A percentile compares a stretch with the other conserved stretches of the same genome.
Conservation (phyloP, 2,113 vertebrate species). For the Aleadryas rufinucha region DNA sequence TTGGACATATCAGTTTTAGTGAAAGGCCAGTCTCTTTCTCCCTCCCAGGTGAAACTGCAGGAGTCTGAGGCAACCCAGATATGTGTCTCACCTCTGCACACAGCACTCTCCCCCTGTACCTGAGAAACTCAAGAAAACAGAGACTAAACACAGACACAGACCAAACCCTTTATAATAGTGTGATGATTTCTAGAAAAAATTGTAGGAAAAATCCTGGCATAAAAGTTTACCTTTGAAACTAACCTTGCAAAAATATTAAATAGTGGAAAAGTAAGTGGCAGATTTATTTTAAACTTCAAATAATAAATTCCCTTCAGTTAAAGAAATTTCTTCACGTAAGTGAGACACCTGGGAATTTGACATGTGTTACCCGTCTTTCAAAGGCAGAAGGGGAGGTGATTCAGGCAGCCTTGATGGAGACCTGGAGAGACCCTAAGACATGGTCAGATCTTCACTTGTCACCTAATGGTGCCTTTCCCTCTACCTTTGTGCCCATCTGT, state of each 20-base stretch:
- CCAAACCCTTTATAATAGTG: neutral
- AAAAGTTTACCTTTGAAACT: neutral
- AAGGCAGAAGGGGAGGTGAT: neutral
- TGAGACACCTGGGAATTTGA: neutral
- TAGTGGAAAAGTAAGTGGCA: neutral
- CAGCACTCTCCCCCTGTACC: neutral
- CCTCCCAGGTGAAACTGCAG: neutral
- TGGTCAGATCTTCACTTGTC: neutral
- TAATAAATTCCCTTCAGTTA: neutral
- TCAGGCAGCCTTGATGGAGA: neutral
- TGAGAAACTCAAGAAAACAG: neutral
- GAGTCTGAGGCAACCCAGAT: neutral
- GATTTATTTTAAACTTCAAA: neutral
- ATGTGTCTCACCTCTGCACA: neutral
- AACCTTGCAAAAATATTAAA: neutral
- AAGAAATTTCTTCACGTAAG: neutral
- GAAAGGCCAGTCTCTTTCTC: neutral
- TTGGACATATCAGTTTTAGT: neutral
- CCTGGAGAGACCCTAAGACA: neutral
- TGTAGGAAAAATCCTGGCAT: neutral
- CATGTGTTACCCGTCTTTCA: neutral
- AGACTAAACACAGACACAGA: neutral
- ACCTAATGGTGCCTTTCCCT: neutral
- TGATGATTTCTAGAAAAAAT: neutral
- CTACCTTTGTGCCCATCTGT: neutral